Percentiles rank a stretch among this genome's conserved stretches.
These are phyloP conservation scores for Eupithecia inturbata DNA, from an alignment of 2,888 invertebrate genomes.

Conservation along the genomic window DNA sequence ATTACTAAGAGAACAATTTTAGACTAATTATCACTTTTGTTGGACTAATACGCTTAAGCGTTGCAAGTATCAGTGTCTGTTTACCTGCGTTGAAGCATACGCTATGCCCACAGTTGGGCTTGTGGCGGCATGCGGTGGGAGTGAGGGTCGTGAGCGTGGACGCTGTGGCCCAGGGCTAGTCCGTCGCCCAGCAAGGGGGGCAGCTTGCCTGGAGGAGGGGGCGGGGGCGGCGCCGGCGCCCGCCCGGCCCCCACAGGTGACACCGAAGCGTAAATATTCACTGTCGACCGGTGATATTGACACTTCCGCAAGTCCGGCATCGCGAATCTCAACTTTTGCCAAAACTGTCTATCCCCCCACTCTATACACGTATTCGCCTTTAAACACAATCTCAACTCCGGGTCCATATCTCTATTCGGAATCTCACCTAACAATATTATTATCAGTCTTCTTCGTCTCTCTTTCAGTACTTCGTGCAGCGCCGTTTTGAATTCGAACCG, in stretches of 20 bases:
- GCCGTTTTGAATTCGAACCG: constrained; percentile 97
- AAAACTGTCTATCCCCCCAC: constrained; percentile 97
- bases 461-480: constrained; percentile 94
- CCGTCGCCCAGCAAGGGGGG: constrained; percentile 84
- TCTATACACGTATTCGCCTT: constrained; percentile 96
- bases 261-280: constrained; percentile 89
- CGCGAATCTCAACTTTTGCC: constrained; percentile 97
- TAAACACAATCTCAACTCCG: constrained; percentile 94
- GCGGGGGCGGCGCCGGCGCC: constrained; percentile 85
- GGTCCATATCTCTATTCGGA: constrained; percentile 94
- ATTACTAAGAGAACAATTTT: constrained; percentile 70
- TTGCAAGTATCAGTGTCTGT: constrained; percentile 75
- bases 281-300: constrained; percentile 86
- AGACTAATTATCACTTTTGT: constrained; percentile 79
- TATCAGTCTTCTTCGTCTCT: constrained; percentile 93
- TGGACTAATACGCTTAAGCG: constrained; percentile 84
- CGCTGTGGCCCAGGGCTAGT: constrained; percentile 73
- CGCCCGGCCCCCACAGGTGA: constrained; percentile 82
- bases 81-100: constrained; percentile 88
- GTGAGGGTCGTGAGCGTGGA: constrained; percentile 74
- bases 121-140: constrained; percentile 85
- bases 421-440: constrained; percentile 95
- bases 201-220: constrained; percentile 86
- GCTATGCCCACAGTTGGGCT: constrained; percentile 92
- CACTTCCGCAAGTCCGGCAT: constrained; percentile 92